Evolutionary conservation across 2,113 vertebrate genomes (phyloP).

Genomic region (Laticauda laticaudata): DNA sequence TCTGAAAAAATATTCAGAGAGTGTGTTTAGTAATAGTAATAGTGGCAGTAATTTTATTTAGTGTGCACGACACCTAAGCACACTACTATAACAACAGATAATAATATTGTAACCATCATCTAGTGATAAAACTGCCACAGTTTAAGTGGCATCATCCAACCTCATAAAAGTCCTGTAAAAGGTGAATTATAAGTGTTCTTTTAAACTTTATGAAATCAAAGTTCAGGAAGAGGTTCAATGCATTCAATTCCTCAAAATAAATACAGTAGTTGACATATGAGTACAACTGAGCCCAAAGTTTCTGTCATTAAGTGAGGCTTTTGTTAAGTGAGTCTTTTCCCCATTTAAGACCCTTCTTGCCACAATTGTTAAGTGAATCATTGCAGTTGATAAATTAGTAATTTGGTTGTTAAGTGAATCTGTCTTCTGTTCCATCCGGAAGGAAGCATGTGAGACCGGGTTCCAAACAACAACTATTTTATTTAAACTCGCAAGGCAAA

Average conservation of each 20-base stretch:
- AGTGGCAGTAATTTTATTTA: not conserved
- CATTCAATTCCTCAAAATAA: not conserved
- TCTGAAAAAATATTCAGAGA: not conserved
- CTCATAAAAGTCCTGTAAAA: not conserved
- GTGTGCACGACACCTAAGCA: not conserved
- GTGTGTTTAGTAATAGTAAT: not conserved
- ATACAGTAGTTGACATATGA: no score
- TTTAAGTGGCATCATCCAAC: not conserved
- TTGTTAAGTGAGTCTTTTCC: no score
- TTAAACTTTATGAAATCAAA: not conserved
- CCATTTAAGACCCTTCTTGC: no score
- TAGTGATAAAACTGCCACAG: not conserved
- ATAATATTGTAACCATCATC: not conserved
- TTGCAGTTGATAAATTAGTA: no score
- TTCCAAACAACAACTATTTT: no score
- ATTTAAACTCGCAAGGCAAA: no score
- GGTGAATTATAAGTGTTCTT: not conserved
- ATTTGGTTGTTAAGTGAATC: no score
- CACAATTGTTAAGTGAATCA: no score
- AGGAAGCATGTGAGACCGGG: no score
- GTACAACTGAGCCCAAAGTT: no score
- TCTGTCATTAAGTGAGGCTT: no score
- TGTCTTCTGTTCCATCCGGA: no score
- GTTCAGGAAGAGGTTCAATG: not conserved
- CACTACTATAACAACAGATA: not conserved